These are phyloP conservation scores for Prunella fulvescens DNA, from an alignment of 2,113 vertebrate genomes.

Conservation along the genomic window DNA sequence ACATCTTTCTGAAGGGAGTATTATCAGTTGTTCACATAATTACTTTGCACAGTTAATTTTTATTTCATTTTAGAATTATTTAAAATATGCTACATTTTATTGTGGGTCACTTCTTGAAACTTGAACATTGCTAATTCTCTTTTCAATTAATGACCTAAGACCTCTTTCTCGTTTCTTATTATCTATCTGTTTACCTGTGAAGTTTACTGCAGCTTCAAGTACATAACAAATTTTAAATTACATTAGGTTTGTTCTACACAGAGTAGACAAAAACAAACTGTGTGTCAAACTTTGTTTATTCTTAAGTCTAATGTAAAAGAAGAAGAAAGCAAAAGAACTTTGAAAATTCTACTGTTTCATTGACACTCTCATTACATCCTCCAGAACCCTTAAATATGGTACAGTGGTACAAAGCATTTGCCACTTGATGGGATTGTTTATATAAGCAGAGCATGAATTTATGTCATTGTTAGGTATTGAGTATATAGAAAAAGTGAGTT, in stretches of 20 bases:
- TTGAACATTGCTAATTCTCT: not conserved
- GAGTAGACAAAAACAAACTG: slow-evolving; percentile 53
- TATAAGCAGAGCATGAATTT: not conserved
- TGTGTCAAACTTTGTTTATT: not conserved
- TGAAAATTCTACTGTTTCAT: not conserved
- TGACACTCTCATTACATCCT: not conserved
- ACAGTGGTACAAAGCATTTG: not conserved
- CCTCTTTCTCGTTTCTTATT: not conserved
- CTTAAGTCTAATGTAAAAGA: not conserved
- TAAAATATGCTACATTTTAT: not conserved
- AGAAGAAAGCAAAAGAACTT: not conserved
- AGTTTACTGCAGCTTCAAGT: slow-evolving; percentile 62
- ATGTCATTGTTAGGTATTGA: not conserved
- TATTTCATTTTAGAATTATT: not conserved
- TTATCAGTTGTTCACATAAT: not conserved
- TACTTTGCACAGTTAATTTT: not conserved
- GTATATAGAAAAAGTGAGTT: not conserved
- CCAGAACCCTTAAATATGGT: not conserved
- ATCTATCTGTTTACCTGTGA: slow-evolving; percentile 42
- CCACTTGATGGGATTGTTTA: not conserved
- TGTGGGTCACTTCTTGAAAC: not conserved
- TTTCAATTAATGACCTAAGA: not conserved
- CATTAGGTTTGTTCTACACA: slow-evolving; percentile 50
- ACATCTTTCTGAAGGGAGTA: not conserved
- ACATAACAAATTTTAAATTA: slow-evolving; percentile 52